Base-by-base conservation (phyloP, 2,888 invertebrate species). In the Pachymerium ferrugineum region DNA sequence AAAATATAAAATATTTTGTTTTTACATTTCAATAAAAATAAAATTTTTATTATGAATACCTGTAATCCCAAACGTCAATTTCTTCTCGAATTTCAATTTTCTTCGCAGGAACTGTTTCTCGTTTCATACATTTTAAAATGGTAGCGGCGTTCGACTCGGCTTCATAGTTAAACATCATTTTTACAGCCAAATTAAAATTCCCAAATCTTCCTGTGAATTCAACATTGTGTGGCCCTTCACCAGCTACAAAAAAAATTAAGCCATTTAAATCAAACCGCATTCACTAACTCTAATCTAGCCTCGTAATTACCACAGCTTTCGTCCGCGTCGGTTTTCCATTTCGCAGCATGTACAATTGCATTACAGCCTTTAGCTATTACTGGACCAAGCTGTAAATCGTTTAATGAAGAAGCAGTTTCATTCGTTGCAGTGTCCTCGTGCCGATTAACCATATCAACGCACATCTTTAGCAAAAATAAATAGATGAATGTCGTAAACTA, bases 141-240 rank as follows among this genome's bases (percentile, higher is more conserved):
- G 89, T 86, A 77, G 87, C 84, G 0, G 93, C 90, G 81, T 90
- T 91, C 19, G 92, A 92, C 80, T 91, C 91, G 3, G 90, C 89
- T 78, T 91, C 90, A 80, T 93, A 94, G 82, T 94, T 94, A 79
- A 93, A 94, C 90, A 94, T 91, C 89, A 94, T 91, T 84, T 94
- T 94, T 19, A 94, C 84, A 5, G 94, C 94, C 76, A 93, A 78
- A 42, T 72, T 22, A 6, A 19, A 30, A 2, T 30, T 16, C 1
- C 31, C 35, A 16, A 70, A 68, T 16, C 47, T 16, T 16, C 47
- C 47, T 2, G 47, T 6, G 22, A 14, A n/a, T 47, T 47, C n/a
- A n/a, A n/a, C n/a, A n/a, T n/a, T n/a, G n/a, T n/a, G n/a, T n/a
- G n/a, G n/a, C n/a, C n/a, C n/a, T n/a, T n/a, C n/a, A n/a, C n/a